Conservation (phyloP, 2,888 invertebrate genomes). For the Brenthis daphne region DNA sequence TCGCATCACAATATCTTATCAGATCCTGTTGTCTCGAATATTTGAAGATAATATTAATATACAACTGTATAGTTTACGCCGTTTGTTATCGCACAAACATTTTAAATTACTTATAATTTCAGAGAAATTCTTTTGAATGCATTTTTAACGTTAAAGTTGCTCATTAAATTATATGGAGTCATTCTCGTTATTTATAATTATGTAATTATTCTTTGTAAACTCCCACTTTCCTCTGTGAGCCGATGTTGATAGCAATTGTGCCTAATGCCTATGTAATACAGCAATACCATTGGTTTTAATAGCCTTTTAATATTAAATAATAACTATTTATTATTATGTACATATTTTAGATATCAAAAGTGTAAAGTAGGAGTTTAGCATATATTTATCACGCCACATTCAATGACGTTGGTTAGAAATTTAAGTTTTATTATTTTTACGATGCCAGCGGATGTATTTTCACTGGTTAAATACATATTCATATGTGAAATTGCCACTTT, state of each 20-base stretch:
- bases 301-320: background rate
- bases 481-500: slow-evolving; percentile 16
- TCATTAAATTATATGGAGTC: slow-evolving; percentile 6
- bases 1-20: slow-evolving; percentile 27
- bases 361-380: background rate
- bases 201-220: slow-evolving; percentile 6
- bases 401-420: slow-evolving; percentile 20
- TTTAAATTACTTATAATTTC: background rate
- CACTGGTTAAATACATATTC: slow-evolving; percentile 17
- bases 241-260: slow-evolving; percentile 1
- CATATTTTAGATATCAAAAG: background rate
- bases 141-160: background rate
- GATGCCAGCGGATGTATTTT: slow-evolving; percentile 13
- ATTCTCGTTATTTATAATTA: slow-evolving; percentile 12
- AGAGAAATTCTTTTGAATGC: background rate
- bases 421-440: slow-evolving; percentile 6
- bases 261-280: background rate
- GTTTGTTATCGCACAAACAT: slow-evolving; percentile 1
- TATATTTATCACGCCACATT: slow-evolving; percentile 15
- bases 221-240: slow-evolving; percentile 14
- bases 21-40: slow-evolving; percentile 17
- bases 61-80: background rate
- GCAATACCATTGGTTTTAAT: background rate
- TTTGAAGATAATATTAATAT: slow-evolving; percentile 18
- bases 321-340: slow-evolving; percentile 8